Base-by-base conservation (phyloP, 2,888 invertebrate species). In the Agrotis clavis region DNA sequence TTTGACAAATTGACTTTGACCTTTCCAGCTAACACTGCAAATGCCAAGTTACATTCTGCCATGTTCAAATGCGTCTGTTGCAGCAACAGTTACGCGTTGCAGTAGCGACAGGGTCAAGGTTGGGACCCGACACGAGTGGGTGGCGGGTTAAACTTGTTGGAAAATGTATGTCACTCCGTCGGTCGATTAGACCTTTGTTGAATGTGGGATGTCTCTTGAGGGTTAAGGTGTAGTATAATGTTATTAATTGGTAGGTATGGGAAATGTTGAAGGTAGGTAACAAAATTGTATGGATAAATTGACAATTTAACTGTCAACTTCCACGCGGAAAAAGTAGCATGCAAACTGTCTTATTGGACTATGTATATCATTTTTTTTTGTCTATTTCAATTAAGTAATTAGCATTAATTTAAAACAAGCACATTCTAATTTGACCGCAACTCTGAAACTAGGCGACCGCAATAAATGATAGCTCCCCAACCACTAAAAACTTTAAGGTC, bases 21-120 rank as follows among this genome's bases (percentile, higher is more conserved):
- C 62, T 59, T 48, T 16, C 51, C 19, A 60, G 21, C 6, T 54
- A 47, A 19, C 50, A 19, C 16, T 41, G 53, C 2, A 18, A 47
- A 19, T 57, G 74, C 54, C 67, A 74, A 74, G 30, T 61, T 25
- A 19, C 35, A 19, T 4, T 4, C 13, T 6, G 59, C 63, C 51
- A 11, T 21, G 13, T 65, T 25, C 5, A 74, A 66, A 30, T 59
- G 50, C 59, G 59, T 19, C 19, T 0, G 50, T 56, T 64, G 30
- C 74, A 50, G 74, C 63, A 66, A 66, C 74, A 74, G 57, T 51
- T 64, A 56, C 54, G n/a, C 59, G 69, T 48, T 74, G 74, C 79
- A 67, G 60, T 45, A n/a, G 14, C 41, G 6, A 50, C 11, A n/a
- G 18, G 69, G 77, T 79, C 79, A 82, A 67, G 83, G 80, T 48